Evolutionary conservation across 2,888 invertebrate species (phyloP).

Genomic region (Sminthurides aquaticus): DNA sequence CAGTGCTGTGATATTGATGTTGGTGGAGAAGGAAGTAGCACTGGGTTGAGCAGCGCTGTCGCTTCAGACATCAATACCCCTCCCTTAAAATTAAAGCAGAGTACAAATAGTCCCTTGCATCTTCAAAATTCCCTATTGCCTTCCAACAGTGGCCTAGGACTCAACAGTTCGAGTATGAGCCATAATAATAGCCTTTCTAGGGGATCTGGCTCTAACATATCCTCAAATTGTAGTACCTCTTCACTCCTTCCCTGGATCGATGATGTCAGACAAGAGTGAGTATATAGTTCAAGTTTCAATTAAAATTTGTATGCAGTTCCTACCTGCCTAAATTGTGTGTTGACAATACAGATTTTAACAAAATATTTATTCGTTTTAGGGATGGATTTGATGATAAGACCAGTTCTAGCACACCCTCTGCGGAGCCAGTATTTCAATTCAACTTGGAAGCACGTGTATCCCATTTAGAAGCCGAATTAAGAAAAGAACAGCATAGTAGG

Average conservation of each 20-base stretch:
- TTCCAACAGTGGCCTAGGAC: neutral
- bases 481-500: conserved; percentile 56
- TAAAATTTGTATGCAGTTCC: no score
- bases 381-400: neutral
- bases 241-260: conserved; percentile 23
- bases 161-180: neutral
- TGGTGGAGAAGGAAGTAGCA: neutral
- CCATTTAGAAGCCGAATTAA: conserved; percentile 55
- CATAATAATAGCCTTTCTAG: neutral
- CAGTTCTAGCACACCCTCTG: neutral
- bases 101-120: conserved; percentile 22
- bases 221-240: neutral
- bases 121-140: conserved; percentile 10
- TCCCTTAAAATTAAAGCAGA: conserved; percentile 22
- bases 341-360: neutral
- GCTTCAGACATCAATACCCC: neutral
- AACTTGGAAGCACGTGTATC: conserved; percentile 44
- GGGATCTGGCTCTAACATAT: neutral
- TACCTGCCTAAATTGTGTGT: no score
- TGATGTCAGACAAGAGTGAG: conserved; percentile 25
- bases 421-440: conserved; percentile 17
- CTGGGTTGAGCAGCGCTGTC: neutral
- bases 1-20: conserved; percentile 22
- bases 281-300: neutral
- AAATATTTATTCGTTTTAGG: neutral